phyloP scores from a whole-genome alignment of 2,797 vertebrate genomes.

The Enteromius viviparus region DNA sequence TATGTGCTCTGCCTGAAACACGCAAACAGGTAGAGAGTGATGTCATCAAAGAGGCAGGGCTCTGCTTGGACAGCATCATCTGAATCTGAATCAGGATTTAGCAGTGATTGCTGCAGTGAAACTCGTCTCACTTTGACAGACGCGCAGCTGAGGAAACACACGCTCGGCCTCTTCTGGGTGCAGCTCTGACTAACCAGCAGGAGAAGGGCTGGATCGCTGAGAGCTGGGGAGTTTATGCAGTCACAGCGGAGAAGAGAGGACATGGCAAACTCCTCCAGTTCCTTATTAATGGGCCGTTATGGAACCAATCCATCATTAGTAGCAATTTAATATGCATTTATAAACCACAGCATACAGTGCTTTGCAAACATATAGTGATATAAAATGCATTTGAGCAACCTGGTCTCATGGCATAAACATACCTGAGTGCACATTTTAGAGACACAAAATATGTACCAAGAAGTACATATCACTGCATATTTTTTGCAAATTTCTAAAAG shows the following conservation, averaged over 20 bases:
- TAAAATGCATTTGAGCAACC: neutral
- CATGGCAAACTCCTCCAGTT: slow-evolving; percentile 79
- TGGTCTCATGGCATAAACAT: too few species aligned
- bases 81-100: neutral
- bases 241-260: slow-evolving; percentile 80
- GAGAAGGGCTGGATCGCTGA: slow-evolving; percentile 73
- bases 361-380: neutral
- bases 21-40: slow-evolving; percentile 36
- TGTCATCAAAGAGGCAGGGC: slow-evolving; percentile 14
- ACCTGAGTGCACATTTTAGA: too few species aligned
- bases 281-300: slow-evolving; percentile 71
- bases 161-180: slow-evolving; percentile 77
- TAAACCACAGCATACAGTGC: neutral
- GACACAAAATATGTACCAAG: too few species aligned
- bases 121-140: slow-evolving; percentile 61
- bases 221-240: slow-evolving; percentile 68
- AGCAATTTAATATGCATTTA: neutral
- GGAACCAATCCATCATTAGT: neutral
- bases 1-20: slow-evolving; percentile 79
- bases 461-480: too few species aligned
- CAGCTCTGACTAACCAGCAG: slow-evolving; percentile 81
- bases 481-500: too few species aligned
- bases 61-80: neutral
- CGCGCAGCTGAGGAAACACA: slow-evolving; percentile 85
- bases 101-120: neutral